Percentiles rank a stretch among this genome's conserved stretches.
phyloP scores from a whole-genome alignment of 2,888 invertebrate genomes.

The Choristoneura rosaceana region DNA sequence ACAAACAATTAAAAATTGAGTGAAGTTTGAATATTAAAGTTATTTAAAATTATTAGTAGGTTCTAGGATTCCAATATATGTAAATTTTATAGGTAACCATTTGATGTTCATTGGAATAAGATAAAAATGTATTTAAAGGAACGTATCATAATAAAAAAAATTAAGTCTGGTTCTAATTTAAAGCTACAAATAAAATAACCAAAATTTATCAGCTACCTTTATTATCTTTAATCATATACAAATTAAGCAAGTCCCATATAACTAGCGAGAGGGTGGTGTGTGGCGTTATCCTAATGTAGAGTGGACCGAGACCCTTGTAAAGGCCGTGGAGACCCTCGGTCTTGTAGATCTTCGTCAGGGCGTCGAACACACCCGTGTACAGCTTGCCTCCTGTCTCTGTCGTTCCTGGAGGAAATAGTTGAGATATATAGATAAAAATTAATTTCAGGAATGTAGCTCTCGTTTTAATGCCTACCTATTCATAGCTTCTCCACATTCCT shows the following conservation, averaged over 20 bases:
- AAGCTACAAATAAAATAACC: constrained; percentile 15
- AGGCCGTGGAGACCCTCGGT: constrained; percentile 92
- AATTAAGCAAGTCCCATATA: constrained; percentile 88
- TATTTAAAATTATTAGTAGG: not conserved
- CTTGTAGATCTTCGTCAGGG: constrained; percentile 90
- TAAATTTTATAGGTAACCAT: too few relatives aligned
- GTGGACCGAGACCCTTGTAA: constrained; percentile 92
- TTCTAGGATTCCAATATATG: too few relatives aligned
- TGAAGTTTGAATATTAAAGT: not conserved
- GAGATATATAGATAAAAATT: not conserved
- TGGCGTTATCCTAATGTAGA: constrained; percentile 91
- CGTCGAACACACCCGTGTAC: constrained; percentile 91
- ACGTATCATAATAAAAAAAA: too few relatives aligned
- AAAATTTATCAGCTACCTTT: constrained; percentile 55
- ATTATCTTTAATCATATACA: constrained; percentile 59
- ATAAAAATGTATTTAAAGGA: too few relatives aligned
- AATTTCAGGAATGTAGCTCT: too few relatives aligned
- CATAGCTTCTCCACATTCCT: too few relatives aligned
- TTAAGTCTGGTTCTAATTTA: not conserved
- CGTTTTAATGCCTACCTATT: too few relatives aligned
- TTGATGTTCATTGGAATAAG: too few relatives aligned
- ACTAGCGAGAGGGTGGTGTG: constrained; percentile 92
- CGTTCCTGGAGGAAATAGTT: constrained; percentile 80
- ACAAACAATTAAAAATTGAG: constrained; percentile 45
- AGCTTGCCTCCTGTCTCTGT: constrained; percentile 86